Evolutionary conservation across 1,140 invertebrate genomes (phyloP).

Genomic region (Caenorhabditis latens): DNA sequence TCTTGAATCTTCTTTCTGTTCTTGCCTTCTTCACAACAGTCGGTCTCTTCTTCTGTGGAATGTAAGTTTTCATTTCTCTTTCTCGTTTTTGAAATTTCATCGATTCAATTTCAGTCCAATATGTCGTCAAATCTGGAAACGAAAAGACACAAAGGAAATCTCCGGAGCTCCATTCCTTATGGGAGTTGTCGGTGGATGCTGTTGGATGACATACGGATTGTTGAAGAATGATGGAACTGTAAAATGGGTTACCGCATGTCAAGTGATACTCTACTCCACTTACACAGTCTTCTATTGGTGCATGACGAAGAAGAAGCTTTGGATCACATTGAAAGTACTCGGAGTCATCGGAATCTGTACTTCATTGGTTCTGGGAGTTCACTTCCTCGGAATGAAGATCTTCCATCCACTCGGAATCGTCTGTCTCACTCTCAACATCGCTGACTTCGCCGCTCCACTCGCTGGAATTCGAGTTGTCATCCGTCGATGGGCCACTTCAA

Average conservation of each 20-base stretch:
- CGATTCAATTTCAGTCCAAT: slow-evolving; percentile 71
- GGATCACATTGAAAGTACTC: slow-evolving; percentile 74
- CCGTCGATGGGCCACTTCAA: slow-evolving; percentile 76
- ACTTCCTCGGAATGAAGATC: slow-evolving; percentile 76
- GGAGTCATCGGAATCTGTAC: slow-evolving; percentile 70
- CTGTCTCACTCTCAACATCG: slow-evolving; percentile 76
- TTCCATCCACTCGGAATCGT: slow-evolving; percentile 77
- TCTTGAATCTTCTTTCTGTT: slow-evolving; percentile 75
- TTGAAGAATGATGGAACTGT: slow-evolving; percentile 75
- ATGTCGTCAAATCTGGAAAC: slow-evolving; percentile 77
- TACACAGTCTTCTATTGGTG: slow-evolving; percentile 77
- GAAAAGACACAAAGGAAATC: slow-evolving; percentile 76
- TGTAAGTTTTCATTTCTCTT: slow-evolving; percentile 70
- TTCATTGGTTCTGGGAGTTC: slow-evolving; percentile 66
- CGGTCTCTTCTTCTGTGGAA: slow-evolving; percentile 77
- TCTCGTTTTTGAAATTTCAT: neutral
- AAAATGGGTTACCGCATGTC: slow-evolving; percentile 72
- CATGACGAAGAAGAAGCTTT: slow-evolving; percentile 78
- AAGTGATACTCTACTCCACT: slow-evolving; percentile 71
- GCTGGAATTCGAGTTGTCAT: slow-evolving; percentile 76
- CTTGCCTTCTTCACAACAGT: slow-evolving; percentile 76
- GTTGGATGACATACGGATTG: slow-evolving; percentile 76
- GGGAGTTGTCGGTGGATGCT: slow-evolving; percentile 76
- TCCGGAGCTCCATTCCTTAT: slow-evolving; percentile 76
- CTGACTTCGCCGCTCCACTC: slow-evolving; percentile 75